These are phyloP conservation scores for Dinocampus coccinellae DNA, from an alignment of 2,888 invertebrate genomes.

Conservation along the genomic window DNA sequence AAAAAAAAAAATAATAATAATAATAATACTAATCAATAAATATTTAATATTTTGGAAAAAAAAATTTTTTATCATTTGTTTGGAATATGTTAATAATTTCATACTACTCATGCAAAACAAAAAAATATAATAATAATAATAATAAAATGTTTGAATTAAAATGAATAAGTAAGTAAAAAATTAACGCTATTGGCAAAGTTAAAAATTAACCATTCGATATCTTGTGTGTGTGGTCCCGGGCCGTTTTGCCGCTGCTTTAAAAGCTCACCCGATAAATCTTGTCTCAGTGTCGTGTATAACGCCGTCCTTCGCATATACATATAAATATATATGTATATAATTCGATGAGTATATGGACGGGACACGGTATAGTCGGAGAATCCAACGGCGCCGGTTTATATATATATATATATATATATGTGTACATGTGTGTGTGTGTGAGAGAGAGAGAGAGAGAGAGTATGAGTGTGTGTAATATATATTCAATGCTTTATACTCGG, in stretches of 20 bases:
- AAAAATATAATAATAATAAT: background rate
- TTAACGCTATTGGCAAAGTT: background rate
- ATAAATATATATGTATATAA: background rate
- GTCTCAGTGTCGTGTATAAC: constrained; percentile 40
- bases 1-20: background rate
- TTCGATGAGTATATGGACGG: background rate
- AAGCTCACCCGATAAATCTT: constrained; percentile 59
- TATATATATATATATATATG: constrained; percentile 26
- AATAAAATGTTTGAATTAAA: background rate
- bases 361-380: too few species aligned
- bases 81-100: background rate
- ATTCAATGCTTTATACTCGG: constrained; percentile 52
- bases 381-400: too few species aligned
- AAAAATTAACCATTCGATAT: constrained; percentile 33
- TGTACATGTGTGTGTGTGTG: background rate
- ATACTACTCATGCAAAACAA: too few species aligned
- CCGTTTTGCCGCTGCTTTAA: constrained; percentile 35
- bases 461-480: too few species aligned
- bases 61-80: background rate
- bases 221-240: constrained; percentile 56
- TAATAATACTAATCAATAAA: too few species aligned
- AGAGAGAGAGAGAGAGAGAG: too few species aligned
- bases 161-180: background rate
- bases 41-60: too few species aligned
- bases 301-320: constrained; percentile 27